Evolutionary conservation across 2,797 vertebrate species (phyloP).

Genomic region (Protosalanx chinensis): DNA sequence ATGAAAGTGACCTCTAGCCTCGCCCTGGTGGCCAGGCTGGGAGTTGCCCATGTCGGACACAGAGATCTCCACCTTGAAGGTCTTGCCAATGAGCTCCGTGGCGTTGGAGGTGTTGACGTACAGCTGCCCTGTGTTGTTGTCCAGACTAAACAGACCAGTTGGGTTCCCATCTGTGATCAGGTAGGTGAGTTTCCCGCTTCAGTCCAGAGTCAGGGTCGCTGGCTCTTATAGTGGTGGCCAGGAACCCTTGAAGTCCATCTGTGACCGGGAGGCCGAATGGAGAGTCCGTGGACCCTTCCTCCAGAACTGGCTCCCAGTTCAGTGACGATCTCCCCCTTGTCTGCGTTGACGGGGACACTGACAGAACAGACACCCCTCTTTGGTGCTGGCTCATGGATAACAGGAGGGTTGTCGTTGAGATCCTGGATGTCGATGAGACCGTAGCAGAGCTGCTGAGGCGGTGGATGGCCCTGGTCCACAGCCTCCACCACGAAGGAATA

Average conservation of each 20-base stretch:
- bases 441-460: slow-evolving; percentile 76
- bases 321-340: slow-evolving; percentile 75
- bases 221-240: slow-evolving; percentile 71
- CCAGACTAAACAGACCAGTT: slow-evolving; percentile 72
- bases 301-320: slow-evolving; percentile 56
- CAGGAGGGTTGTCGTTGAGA: slow-evolving; percentile 82
- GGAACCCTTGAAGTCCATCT: slow-evolving; percentile 54
- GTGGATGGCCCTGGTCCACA: slow-evolving; percentile 81
- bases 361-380: slow-evolving; percentile 73
- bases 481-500: slow-evolving; percentile 84
- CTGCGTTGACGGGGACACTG: slow-evolving; percentile 77
- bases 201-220: slow-evolving; percentile 81
- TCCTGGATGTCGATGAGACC: slow-evolving; percentile 79
- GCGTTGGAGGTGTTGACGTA: slow-evolving; percentile 85
- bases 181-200: slow-evolving; percentile 80
- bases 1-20: slow-evolving; percentile 78
- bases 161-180: slow-evolving; percentile 68
- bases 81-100: slow-evolving; percentile 82
- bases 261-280: slow-evolving; percentile 31
- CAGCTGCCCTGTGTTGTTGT: slow-evolving; percentile 76
- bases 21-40: slow-evolving; percentile 66
- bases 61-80: slow-evolving; percentile 70
- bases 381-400: slow-evolving; percentile 75
- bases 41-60: slow-evolving; percentile 81
- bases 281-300: slow-evolving; percentile 35